Evolutionary conservation across 2,113 vertebrate species (phyloP).

Genomic region (Gnathonemus longibarbis): DNA sequence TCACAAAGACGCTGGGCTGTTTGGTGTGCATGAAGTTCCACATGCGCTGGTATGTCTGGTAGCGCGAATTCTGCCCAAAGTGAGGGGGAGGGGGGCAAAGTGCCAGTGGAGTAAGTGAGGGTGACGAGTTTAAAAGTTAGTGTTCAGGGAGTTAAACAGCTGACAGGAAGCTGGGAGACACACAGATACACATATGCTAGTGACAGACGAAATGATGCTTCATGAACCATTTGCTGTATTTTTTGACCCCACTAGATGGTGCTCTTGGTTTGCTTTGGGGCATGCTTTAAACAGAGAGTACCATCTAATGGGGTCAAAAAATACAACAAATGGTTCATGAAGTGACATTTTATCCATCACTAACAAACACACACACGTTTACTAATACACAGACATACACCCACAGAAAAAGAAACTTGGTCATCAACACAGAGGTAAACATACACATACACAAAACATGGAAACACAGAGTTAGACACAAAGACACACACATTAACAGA

Average conservation of each 20-base stretch:
- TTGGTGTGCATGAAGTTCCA: conserved; percentile 99
- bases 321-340: neutral
- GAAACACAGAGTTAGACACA: neutral
- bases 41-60: conserved; percentile 98
- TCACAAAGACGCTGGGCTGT: conserved; percentile 94
- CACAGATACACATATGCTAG: neutral
- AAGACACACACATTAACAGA: neutral
- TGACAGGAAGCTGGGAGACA: neutral
- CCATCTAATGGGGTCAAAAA: neutral
- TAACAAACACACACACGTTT: neutral
- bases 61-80: conserved; percentile 83
- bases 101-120: neutral
- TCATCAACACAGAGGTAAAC: neutral
- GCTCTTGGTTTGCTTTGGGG: neutral
- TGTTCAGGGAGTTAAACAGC: neutral
- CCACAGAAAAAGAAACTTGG: neutral
- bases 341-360: neutral
- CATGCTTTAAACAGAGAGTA: neutral
- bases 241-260: neutral
- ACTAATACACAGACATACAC: neutral
- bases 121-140: neutral
- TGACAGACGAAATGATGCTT: neutral
- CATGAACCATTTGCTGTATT: neutral
- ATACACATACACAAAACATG: neutral
- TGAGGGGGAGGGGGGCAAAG: conserved; percentile 9